phyloP scores from a whole-genome alignment of 2,797 vertebrate species.

The Notamacropus eugenii region DNA sequence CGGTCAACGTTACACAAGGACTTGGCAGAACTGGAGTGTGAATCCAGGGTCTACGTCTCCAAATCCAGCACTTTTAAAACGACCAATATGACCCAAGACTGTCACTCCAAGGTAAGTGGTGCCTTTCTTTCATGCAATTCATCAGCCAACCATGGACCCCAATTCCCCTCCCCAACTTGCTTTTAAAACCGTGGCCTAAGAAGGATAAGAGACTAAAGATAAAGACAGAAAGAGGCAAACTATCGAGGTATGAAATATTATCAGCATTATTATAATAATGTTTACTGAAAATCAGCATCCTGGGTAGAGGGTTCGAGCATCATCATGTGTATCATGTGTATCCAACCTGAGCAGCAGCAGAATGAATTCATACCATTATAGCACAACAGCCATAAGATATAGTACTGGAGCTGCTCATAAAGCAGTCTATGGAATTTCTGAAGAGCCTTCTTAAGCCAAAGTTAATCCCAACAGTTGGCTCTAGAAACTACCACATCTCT shows the following conservation, averaged over 20 bases:
- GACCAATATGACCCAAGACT: background rate
- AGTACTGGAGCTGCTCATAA: background rate
- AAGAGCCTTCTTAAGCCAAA: background rate
- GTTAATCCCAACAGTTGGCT: background rate
- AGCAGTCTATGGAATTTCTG: background rate
- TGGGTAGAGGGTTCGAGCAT: background rate
- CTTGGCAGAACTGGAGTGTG: background rate
- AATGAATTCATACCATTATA: background rate
- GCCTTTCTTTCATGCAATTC: no score
- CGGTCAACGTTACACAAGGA: background rate
- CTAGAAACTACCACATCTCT: constrained; percentile 20
- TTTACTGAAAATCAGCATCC: background rate
- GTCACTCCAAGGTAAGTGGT: background rate
- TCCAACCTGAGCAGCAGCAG: background rate
- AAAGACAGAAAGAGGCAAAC: background rate
- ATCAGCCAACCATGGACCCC: background rate
- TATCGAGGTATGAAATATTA: background rate
- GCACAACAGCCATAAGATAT: background rate
- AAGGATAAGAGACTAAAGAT: background rate
- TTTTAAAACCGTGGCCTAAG: background rate
- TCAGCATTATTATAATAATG: background rate
- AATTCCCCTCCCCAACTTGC: background rate
- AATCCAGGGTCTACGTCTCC: background rate
- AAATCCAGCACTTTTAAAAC: background rate
- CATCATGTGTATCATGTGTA: no score